phyloP scores from a whole-genome alignment of 1,140 invertebrate genomes.

The Drepana arcuata region DNA sequence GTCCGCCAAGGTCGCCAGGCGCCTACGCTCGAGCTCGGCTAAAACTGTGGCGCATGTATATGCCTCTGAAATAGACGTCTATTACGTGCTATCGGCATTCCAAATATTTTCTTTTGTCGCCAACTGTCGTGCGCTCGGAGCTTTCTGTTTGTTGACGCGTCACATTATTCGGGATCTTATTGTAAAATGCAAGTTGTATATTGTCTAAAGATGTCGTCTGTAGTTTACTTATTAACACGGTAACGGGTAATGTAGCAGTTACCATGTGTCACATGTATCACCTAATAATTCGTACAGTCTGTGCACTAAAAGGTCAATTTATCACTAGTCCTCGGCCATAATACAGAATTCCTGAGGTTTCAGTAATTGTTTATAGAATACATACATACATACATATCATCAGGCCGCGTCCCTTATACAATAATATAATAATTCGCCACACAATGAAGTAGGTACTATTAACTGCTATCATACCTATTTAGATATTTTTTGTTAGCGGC shows the following conservation, averaged over 20 bases:
- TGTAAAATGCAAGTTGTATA: constrained; percentile 20
- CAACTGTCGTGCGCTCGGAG: constrained; percentile 29
- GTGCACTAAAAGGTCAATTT: no score
- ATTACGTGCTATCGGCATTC: constrained; percentile 56
- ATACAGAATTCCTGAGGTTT: neutral
- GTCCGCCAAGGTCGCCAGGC: constrained; percentile 50
- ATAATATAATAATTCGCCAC: no score
- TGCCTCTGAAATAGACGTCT: constrained; percentile 56
- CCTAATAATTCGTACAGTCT: no score
- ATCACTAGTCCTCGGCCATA: neutral
- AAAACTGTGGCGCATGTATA: constrained; percentile 50
- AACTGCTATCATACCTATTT: no score
- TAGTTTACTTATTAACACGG: constrained; percentile 13
- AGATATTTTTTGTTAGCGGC: no score
- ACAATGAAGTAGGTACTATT: no score
- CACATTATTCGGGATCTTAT: constrained; percentile 21
- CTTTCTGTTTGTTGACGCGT: constrained; percentile 26
- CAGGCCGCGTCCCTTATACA: no score
- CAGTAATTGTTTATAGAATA: neutral
- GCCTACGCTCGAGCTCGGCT: constrained; percentile 58
- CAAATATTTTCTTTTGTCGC: constrained; percentile 56
- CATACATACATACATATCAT: no score
- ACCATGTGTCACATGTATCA: no score
- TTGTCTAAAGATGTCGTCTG: constrained; percentile 9
- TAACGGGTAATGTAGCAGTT: constrained; percentile 14